Percentiles rank a stretch among this genome's conserved stretches.
phyloP scores from a whole-genome alignment of 2,888 invertebrate species.

The Sepioteuthis lessoniana region DNA sequence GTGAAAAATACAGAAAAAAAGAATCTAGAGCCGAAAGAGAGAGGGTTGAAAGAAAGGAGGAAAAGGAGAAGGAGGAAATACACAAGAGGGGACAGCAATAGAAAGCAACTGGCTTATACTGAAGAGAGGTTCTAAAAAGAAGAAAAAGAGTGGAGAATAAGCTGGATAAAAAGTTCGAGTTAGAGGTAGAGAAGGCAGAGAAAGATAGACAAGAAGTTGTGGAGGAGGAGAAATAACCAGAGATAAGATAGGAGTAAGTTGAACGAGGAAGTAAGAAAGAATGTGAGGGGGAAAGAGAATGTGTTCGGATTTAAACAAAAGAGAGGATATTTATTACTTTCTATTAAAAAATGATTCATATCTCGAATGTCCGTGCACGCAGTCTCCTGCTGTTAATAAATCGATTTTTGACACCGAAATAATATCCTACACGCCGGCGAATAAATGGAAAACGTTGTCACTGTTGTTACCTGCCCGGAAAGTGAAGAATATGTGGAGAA shows the following conservation, averaged over 20 bases:
- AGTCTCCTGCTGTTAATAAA: background rate
- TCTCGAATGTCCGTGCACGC: background rate
- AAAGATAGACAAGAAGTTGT: background rate
- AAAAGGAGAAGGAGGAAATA: too few species aligned
- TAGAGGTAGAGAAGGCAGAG: background rate
- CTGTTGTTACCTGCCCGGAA: conserved; percentile 21
- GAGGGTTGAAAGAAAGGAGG: too few species aligned
- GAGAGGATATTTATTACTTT: background rate
- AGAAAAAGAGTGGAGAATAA: too few species aligned
- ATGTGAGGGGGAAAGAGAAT: background rate
- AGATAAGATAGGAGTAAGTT: background rate
- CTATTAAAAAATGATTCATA: conserved; percentile 33
- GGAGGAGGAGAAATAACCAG: background rate
- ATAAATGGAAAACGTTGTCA: background rate
- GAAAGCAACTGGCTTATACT: too few species aligned
- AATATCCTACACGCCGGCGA: background rate
- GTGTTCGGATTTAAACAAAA: background rate
- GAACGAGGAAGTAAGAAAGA: background rate
- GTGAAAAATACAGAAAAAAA: too few species aligned
- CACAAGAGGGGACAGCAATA: too few species aligned
- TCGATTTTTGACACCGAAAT: background rate
- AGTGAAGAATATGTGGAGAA: background rate
- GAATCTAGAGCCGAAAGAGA: too few species aligned
- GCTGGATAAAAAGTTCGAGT: too few species aligned
- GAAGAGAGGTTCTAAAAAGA: too few species aligned